Percentiles rank a stretch among this genome's conserved stretches.
Conservation (phyloP, 2,888 invertebrate species). For the Noctua janthina region DNA sequence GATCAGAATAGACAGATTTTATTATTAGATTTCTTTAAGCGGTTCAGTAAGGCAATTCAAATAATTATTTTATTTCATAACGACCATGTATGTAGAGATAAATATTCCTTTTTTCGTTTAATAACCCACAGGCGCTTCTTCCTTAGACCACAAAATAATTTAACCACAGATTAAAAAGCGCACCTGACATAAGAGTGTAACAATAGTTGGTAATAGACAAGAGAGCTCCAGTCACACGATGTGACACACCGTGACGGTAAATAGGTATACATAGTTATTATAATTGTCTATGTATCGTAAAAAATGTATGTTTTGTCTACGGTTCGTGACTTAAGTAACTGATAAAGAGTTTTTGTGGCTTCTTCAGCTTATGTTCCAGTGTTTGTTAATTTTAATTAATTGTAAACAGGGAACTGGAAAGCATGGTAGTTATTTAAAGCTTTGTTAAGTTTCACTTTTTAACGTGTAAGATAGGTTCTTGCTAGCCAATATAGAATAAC, state of each 20-base stretch:
- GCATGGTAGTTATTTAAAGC: not conserved
- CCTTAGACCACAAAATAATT: slow-evolving; percentile 32
- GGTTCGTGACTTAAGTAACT: slow-evolving; percentile 48
- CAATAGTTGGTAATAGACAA: slow-evolving; percentile 56
- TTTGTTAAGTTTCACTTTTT: not conserved
- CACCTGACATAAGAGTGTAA: slow-evolving; percentile 57
- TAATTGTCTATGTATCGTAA: slow-evolving; percentile 49
- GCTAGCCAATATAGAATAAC: too few relatives aligned
- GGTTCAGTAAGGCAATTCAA: too few relatives aligned
- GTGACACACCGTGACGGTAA: slow-evolving; percentile 72
- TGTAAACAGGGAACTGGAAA: not conserved
- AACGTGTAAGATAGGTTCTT: not conserved
- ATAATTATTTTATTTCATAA: too few relatives aligned
- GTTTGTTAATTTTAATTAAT: slow-evolving; percentile 19
- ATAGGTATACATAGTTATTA: slow-evolving; percentile 50
- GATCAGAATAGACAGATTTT: not conserved
- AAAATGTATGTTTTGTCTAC: slow-evolving; percentile 53
- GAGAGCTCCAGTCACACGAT: slow-evolving; percentile 66
- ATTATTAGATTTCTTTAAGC: not conserved
- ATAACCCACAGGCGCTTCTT: slow-evolving; percentile 6
- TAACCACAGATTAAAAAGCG: slow-evolving; percentile 57
- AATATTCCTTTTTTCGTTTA: too few relatives aligned
- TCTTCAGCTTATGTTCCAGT: slow-evolving; percentile 5
- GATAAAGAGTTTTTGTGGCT: slow-evolving; percentile 43
- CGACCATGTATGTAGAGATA: not conserved